Conservation (phyloP, 2,113 vertebrate genomes). For the Rousettus leschenaultii region DNA sequence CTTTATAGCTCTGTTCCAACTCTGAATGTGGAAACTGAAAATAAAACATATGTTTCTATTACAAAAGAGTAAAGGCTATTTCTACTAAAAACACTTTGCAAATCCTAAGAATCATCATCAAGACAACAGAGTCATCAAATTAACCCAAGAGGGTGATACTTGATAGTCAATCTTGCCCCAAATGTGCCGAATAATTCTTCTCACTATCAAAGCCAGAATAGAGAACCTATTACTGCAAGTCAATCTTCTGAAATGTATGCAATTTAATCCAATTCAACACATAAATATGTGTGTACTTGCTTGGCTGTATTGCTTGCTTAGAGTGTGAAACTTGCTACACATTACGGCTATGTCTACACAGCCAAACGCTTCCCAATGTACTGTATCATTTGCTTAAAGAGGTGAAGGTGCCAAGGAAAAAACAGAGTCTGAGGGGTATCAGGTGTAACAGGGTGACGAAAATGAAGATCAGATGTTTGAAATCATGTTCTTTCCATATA, state of each 20-base stretch:
- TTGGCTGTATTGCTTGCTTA: not conserved
- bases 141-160: not conserved
- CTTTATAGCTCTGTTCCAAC: constrained; percentile 26
- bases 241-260: constrained; percentile 9
- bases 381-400: not conserved
- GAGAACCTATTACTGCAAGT: not conserved
- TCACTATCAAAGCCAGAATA: not conserved
- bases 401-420: not conserved
- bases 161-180: constrained; percentile 41
- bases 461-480: not conserved
- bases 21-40: constrained; percentile 6
- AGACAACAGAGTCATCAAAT: constrained; percentile 19
- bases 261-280: not conserved
- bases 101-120: not conserved
- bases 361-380: not conserved
- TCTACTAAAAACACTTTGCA: constrained; percentile 44
- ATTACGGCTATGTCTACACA: not conserved
- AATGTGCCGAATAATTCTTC: not conserved
- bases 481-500: not conserved
- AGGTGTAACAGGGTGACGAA: not conserved
- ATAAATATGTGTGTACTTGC: not conserved
- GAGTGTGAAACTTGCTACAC: not conserved
- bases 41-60: constrained; percentile 61
- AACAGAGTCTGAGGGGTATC: not conserved
- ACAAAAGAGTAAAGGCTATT: constrained; percentile 54